Base-by-base conservation (phyloP, 2,888 invertebrate genomes). In the Phortica magna region DNA sequence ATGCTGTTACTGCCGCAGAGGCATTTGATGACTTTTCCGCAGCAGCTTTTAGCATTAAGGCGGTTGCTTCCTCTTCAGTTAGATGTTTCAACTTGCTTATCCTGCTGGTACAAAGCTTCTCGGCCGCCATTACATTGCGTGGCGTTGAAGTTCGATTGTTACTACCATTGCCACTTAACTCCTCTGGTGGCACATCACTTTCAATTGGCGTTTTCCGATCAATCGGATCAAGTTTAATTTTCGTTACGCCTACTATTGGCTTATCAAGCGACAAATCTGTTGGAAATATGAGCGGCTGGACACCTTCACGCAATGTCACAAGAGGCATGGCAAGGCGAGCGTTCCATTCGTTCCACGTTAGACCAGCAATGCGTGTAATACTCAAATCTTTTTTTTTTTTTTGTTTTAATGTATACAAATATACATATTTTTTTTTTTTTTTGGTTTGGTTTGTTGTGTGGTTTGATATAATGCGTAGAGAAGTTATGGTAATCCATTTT, bases 261-360 rank as follows among this genome's bases (percentile, higher is more conserved):
- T 90, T 91, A 72, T 92, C 92, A 82, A 91, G 85, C 31, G 91
- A 91, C 55, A 92, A 84, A 83, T 92, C 92, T 68, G 91, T 91
- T 80, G 92, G 92, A 82, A 92, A 92, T 79, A 92, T 88, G 74
- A 92, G 75, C 1, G 92, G 92, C 79, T 91, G 91, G 61, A 89
- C 92, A 89, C 93, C 92, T 87, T 94, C 94, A 68, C 94, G 93
- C 90, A 94, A 92, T 42, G 93, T 93, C 89, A 94, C 94, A 91
- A 95, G 93, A 77, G 95, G 95, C 92, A 95, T 93, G 85, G 96
- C 95, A 91, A 96, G 92, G 85, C 96, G 93, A 84, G 95, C 94
- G 87, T 95, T 95, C 95, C 95, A 95, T 92, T 94, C 94, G 86
- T 94, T 95, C 95, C 95, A 95, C 91, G 94, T 94, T 92, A 94